Conservation (phyloP, 2,888 invertebrate species). For the Smittia sp. region DNA sequence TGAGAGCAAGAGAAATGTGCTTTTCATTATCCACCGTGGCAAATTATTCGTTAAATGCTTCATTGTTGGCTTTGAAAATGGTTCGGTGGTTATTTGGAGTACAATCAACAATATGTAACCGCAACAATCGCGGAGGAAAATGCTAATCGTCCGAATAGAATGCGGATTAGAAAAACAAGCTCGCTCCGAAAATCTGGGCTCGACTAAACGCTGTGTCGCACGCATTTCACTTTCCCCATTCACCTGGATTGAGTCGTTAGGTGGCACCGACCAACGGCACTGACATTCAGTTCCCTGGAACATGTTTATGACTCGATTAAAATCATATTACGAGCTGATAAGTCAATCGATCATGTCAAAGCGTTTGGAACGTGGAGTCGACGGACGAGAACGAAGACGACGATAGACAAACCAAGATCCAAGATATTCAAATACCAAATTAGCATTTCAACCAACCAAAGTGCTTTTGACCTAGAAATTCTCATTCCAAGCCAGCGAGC, state of each 20-base stretch:
- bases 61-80: conserved; percentile 23
- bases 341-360: background rate
- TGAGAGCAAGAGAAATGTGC: conserved; percentile 29
- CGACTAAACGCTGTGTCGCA: background rate
- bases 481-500: background rate
- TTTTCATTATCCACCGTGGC: conserved; percentile 14
- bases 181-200: background rate
- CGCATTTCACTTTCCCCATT: background rate
- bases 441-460: conserved; percentile 32
- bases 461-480: conserved; percentile 32
- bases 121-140: background rate
- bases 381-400: background rate
- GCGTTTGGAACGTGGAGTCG: background rate
- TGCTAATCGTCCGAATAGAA: background rate
- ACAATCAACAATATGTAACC: conserved; percentile 18
- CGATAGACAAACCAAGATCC: background rate
- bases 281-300: background rate
- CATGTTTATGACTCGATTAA: background rate
- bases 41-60: conserved; percentile 30
- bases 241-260: too few species aligned
- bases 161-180: conserved; percentile 2
- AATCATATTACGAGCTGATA: background rate
- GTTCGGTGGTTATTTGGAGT: conserved; percentile 29
- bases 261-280: background rate
- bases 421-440: conserved; percentile 29